Evolutionary conservation across 2,113 vertebrate species (phyloP).

Genomic region (Lanius ludovicianus): DNA sequence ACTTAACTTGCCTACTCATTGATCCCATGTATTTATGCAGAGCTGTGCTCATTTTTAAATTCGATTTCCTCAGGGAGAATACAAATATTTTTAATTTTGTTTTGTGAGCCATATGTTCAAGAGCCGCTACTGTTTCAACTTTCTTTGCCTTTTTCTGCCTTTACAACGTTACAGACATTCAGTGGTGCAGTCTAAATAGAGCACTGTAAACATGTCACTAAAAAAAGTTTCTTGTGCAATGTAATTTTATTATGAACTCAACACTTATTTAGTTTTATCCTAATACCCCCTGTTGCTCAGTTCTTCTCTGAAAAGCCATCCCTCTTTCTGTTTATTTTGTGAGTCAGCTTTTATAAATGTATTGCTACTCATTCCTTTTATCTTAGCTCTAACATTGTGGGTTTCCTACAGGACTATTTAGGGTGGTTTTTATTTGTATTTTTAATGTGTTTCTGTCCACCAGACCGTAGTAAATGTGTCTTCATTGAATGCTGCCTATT

Average conservation of each 20-base stretch:
- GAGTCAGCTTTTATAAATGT: neutral
- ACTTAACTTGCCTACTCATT: neutral
- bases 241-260: neutral
- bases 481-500: neutral
- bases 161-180: neutral
- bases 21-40: slow-evolving; percentile 9
- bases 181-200: neutral
- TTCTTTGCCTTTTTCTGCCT: slow-evolving; percentile 44
- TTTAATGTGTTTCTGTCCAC: neutral
- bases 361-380: neutral
- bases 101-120: slow-evolving; percentile 49
- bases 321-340: neutral
- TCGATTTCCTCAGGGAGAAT: neutral
- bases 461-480: neutral
- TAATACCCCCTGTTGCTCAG: neutral
- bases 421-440: neutral
- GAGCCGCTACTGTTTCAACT: neutral
- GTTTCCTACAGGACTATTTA: neutral
- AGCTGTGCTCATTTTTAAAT: neutral
- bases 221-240: neutral
- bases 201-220: neutral
- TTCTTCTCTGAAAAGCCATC: neutral
- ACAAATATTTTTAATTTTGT: slow-evolving; percentile 46
- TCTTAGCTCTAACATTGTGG: neutral
- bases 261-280: neutral